Conservation (phyloP, 1,140 invertebrate genomes). For the Calephelis virginiensis region DNA sequence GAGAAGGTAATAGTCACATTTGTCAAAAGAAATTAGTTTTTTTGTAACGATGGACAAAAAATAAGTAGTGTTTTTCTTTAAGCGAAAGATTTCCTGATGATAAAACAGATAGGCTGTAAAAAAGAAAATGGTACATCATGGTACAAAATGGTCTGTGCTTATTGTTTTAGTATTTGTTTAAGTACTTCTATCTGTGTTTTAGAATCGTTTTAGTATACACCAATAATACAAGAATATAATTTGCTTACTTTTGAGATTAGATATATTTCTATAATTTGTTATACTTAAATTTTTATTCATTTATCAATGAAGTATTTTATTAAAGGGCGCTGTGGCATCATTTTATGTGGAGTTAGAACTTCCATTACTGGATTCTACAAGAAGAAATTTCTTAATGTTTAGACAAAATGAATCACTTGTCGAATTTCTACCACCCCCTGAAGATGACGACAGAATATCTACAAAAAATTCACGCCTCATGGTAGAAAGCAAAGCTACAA, state of each 20-base stretch:
- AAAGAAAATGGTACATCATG: too few relatives aligned
- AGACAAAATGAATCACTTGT: conserved; percentile 49
- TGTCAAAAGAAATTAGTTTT: background rate
- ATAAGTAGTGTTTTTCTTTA: too few relatives aligned
- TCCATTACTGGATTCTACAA: conserved; percentile 58
- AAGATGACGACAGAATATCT: conserved; percentile 45
- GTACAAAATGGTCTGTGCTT: too few relatives aligned
- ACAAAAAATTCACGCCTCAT: conserved; percentile 20
- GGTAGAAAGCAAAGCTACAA: conserved; percentile 36
- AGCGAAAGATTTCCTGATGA: too few relatives aligned
- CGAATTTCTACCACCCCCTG: conserved; percentile 54
- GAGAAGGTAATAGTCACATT: conserved; percentile 50
- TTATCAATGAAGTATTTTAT: background rate
- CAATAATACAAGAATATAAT: too few relatives aligned
- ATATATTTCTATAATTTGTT: too few relatives aligned
- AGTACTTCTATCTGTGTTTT: too few relatives aligned
- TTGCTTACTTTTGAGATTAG: too few relatives aligned
- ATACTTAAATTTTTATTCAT: too few relatives aligned
- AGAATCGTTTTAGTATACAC: too few relatives aligned
- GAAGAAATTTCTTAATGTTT: conserved; percentile 63
- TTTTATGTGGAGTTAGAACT: conserved; percentile 70
- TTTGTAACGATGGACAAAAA: background rate
- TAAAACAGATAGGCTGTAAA: too few relatives aligned
- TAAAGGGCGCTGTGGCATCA: conserved; percentile 53
- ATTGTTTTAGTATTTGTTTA: too few relatives aligned